phyloP scores from a whole-genome alignment of 1,140 invertebrate genomes.

The Latrodectus geometricus region DNA sequence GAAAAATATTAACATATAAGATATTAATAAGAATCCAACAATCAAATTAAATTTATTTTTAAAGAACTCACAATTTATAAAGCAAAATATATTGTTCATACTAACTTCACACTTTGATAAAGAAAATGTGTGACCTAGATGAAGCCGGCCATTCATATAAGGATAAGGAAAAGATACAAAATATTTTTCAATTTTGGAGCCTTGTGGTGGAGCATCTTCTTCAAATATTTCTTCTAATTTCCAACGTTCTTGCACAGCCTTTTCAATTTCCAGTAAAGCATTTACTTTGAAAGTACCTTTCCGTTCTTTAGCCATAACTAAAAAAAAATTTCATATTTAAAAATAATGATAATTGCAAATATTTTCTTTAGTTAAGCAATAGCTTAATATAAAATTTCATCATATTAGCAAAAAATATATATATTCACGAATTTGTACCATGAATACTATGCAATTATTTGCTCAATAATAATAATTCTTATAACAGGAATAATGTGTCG shows the following conservation, averaged over 20 bases:
- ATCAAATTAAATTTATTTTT: too few species aligned
- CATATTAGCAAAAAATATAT: too few species aligned
- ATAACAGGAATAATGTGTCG: too few species aligned
- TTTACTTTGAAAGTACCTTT: slow-evolving; percentile 95
- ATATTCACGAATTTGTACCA: too few species aligned
- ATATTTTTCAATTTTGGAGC: slow-evolving; percentile 80
- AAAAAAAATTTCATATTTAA: neutral
- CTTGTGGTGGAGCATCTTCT: slow-evolving; percentile 63
- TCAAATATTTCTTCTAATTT: slow-evolving; percentile 79
- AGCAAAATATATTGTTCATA: neutral
- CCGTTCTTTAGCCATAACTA: slow-evolving; percentile 72
- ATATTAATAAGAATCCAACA: too few species aligned
- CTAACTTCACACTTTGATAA: slow-evolving; percentile 91
- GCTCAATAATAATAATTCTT: too few species aligned
- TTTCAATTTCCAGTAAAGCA: slow-evolving; percentile 88
- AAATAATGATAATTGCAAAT: too few species aligned
- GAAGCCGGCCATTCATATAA: slow-evolving; percentile 99
- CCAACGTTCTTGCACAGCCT: slow-evolving; percentile 86
- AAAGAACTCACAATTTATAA: too few species aligned
- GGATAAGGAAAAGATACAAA: slow-evolving; percentile 97
- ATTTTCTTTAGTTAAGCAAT: too few species aligned
- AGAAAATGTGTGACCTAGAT: slow-evolving; percentile 98
- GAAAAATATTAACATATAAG: too few species aligned
- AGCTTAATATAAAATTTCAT: too few species aligned
- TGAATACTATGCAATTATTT: too few species aligned